Base-by-base conservation (phyloP, 2,888 invertebrate genomes). In the Ophraella communa region DNA sequence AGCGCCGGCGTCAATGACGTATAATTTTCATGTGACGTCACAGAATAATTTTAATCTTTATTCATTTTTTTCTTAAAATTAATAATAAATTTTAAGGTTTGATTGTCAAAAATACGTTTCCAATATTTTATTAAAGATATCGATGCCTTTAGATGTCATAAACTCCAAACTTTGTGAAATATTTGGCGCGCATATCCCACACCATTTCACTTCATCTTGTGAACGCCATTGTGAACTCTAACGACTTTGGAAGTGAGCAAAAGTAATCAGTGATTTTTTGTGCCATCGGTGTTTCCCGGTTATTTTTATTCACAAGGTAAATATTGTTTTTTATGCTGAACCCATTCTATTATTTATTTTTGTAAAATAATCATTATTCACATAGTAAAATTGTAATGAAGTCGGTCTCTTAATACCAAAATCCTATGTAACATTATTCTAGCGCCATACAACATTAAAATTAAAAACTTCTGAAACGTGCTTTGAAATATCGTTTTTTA, bases 201-300 rank as follows among this genome's bases (percentile, higher is more conserved):
- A 84, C 81, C 81, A 82, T 62, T 65, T 66, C 69, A 64, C 68
- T 64, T 60, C 69, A 65, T 64, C 59, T 82, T 85, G 87, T 86
- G 88, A 89, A 91, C 91, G 91, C 91, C 91, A 91, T 91, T 91
- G 90, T 91, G 90, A 88, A 85, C 91, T 89, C 87, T 90, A 91
- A 89, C 89, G 90, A 89, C 90, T 89, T 86, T 84, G 81, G 78
- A 78, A 81, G 82, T 83, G 84, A 84, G 85, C 84, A 84, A 87
- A 86, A 87, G 86, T 84, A 86, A 89, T 89, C 90, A 84, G 82
- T 81, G 84, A 86, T 87, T 89, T 87, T 88, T 87, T 84, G 85
- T 82, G 86, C 87, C 87, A 89, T 89, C 89, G 83, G 81, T 83
- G 83, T 84, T 85, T 84, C 83, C 83, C 85, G 81, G 78, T 79